These are phyloP conservation scores for Actinopyga echinites DNA, from an alignment of 53 echinoderm and acorn worm species.

Conservation along the genomic window DNA sequence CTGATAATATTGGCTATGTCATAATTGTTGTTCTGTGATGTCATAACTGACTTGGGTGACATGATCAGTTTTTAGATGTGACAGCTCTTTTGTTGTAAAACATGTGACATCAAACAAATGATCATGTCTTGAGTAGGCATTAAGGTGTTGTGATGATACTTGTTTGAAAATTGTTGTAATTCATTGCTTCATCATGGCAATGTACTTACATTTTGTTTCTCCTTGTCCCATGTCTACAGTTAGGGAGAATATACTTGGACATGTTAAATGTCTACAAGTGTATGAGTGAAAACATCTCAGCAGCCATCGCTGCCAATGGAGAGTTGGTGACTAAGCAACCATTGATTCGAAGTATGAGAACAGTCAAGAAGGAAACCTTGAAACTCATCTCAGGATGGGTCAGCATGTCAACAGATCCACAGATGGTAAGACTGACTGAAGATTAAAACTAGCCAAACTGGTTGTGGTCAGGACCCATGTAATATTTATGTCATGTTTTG, in stretches of 20 bases:
- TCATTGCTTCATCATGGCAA: neutral
- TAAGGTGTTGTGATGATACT: too few species aligned
- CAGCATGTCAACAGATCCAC: conserved; percentile 88
- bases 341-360: conserved; percentile 92
- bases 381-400: conserved; percentile 99
- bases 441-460: too few species aligned
- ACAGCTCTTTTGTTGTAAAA: too few species aligned
- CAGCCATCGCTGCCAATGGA: conserved; percentile 83
- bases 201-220: neutral
- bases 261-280: conserved; percentile 99
- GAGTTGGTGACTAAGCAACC: conserved; percentile 93
- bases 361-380: conserved; percentile 96
- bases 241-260: conserved; percentile 94
- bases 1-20: too few species aligned
- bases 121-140: too few species aligned
- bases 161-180: too few species aligned
- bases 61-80: too few species aligned
- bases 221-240: conserved; percentile 42
- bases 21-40: too few species aligned
- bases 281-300: conserved; percentile 99
- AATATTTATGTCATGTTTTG: too few species aligned
- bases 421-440: conserved; percentile 63
- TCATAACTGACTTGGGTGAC: too few species aligned
- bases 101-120: too few species aligned
- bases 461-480: too few species aligned